Base-by-base conservation (phyloP, 2,797 vertebrate genomes). In the Macrochelys suwanniensis region DNA sequence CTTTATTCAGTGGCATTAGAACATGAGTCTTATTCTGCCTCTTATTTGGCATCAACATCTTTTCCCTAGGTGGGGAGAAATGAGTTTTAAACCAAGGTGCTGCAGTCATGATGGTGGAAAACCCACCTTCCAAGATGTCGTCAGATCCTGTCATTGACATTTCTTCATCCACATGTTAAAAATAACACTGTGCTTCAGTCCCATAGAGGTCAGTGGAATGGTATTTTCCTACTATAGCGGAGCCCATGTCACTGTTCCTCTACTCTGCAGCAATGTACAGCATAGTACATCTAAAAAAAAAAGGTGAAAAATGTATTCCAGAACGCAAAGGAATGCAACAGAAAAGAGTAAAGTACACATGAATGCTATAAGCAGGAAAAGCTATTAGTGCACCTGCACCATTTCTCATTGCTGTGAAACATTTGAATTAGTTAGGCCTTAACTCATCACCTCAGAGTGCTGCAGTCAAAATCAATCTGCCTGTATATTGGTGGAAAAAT, bases 321-420 rank as follows among this genome's bases (percentile, higher is more conserved):
- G 89, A 95, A 85, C 6, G 50, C 15, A 68, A 6, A 42, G 53
- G 68, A 61, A 94, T 56, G 85, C 17, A 54, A 25, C 19, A 71
- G 19, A 94, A 80, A 87, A 96, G 82, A 94, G 59, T 71, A 51
- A 94, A 95, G 86, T 0, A 86, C 6, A 83, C n/a, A 92, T 2
- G 33, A 87, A 85, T 37, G 59, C 15, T 84, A 89, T 17, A 93
- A 93, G 94, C 91, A 71, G 59, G 78, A 89, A 96, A 96, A 96
- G 87, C 1, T 47, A 85, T 89, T 87, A 76, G 80, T 1, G 1
- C 2, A 79, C n/a, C 92, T 93, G 91, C 91, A n/a, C 65, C 11
- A 45, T 92, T 90, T 95, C 85, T 86, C 28, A 25, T 8, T 83
- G 49, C 42, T 88, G 33, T 81, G 78, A 82, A 91, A 83, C 84